Evolutionary conservation across 2,113 vertebrate species (phyloP).

Genomic region (Stigmatopora nigra): DNA sequence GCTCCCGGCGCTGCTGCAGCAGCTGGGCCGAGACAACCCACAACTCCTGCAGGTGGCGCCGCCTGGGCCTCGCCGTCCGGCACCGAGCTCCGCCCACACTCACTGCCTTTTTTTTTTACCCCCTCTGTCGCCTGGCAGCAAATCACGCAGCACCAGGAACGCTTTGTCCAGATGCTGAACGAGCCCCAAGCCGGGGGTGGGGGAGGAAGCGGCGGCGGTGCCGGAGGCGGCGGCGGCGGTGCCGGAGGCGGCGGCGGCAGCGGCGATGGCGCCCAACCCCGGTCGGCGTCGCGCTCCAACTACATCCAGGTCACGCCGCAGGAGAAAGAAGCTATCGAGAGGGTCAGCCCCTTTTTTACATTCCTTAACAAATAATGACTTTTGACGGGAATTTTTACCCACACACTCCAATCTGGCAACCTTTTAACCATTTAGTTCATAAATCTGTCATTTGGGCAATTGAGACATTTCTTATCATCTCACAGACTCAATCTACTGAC

Average conservation of each 20-base stretch:
- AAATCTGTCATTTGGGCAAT: no score
- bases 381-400: no score
- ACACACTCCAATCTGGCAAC: no score
- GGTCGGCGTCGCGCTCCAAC: slow-evolving; percentile 59
- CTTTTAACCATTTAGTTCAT: no score
- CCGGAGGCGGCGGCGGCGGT: slow-evolving; percentile 26
- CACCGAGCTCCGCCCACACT: no score
- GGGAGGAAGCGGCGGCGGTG: slow-evolving; percentile 27
- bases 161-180: slow-evolving; percentile 74
- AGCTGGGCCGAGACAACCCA: slow-evolving; percentile 72
- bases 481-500: no score
- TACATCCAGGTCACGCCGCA: slow-evolving; percentile 75
- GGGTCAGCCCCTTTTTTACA: slow-evolving; percentile 48
- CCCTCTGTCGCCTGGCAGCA: slow-evolving; percentile 48
- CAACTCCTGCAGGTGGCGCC: slow-evolving; percentile 67
- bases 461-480: no score
- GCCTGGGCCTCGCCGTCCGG: no score
- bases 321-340: slow-evolving; percentile 75
- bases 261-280: slow-evolving; percentile 53
- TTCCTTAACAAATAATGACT: no score
- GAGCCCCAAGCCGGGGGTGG: slow-evolving; percentile 57
- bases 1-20: slow-evolving; percentile 69
- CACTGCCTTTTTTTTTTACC: neutral
- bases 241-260: neutral
- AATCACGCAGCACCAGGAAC: slow-evolving; percentile 74